phyloP scores from a whole-genome alignment of 2,797 vertebrate species.

The Chelmon rostratus region DNA sequence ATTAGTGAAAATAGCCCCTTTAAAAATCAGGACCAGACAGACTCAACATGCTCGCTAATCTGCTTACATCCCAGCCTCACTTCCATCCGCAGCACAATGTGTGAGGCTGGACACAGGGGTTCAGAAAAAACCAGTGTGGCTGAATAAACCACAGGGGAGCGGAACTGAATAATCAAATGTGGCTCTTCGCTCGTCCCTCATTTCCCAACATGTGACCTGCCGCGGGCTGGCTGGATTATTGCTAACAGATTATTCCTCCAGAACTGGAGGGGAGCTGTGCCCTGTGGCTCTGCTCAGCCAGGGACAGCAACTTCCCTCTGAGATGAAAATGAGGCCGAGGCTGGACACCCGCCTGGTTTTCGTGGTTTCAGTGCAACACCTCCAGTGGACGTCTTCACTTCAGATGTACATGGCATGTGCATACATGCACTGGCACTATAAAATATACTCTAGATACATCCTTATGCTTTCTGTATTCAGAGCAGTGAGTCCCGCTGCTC shows the following conservation, averaged over 20 bases:
- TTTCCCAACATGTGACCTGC: slow-evolving; percentile 59
- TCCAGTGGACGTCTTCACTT: not conserved
- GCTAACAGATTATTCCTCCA: slow-evolving; percentile 61
- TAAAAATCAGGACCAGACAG: slow-evolving; percentile 28
- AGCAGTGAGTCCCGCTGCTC: slow-evolving; percentile 36
- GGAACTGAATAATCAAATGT: slow-evolving; percentile 55
- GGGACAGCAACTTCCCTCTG: slow-evolving; percentile 17
- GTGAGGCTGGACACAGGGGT: slow-evolving; percentile 35
- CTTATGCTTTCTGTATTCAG: not conserved
- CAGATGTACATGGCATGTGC: slow-evolving; percentile 1
- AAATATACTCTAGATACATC: not conserved
- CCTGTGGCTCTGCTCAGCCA: slow-evolving; percentile 11
- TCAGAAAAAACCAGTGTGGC: slow-evolving; percentile 69
- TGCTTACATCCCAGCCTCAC: slow-evolving; percentile 28
- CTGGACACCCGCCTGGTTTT: slow-evolving; percentile 11
- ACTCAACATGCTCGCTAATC: slow-evolving; percentile 46
- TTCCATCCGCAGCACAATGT: slow-evolving; percentile 50
- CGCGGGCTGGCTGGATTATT: slow-evolving; percentile 60
- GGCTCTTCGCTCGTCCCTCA: slow-evolving; percentile 34
- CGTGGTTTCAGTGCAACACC: not conserved
- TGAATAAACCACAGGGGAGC: slow-evolving; percentile 66
- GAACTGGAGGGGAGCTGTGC: slow-evolving; percentile 29
- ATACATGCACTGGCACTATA: not conserved
- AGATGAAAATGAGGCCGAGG: slow-evolving; percentile 34
- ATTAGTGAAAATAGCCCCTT: slow-evolving; percentile 47